Evolutionary conservation across 2,797 vertebrate genomes (phyloP), one percentile per base, ranked within the genome.

Genomic region (Kryptopterus vitreolus): DNA sequence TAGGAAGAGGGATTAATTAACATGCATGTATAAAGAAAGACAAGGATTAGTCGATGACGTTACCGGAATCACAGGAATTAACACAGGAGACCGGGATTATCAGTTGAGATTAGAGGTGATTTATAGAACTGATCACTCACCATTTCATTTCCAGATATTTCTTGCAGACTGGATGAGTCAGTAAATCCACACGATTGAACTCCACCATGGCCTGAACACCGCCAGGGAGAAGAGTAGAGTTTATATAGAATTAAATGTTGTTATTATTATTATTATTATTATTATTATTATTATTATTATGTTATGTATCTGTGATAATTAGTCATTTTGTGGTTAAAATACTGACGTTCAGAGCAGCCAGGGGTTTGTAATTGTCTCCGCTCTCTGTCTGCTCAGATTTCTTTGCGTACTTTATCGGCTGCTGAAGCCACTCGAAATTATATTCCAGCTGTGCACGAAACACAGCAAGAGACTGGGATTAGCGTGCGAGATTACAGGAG

Each of bases 61-160:
- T 43, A 43, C 38, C 7, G 38, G 38, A 43, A 43, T n/a, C n/a
- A 43, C 38, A 43, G 38, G 38, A 10, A 43, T 43, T 43, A 2
- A 43, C 38, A 43, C 0, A 43, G 8, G 38, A 43, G 38, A 43
- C 38, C 7, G 38, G 38, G 38, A 43, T 43, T 43, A 43, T 43
- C n/a, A n/a, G n/a, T n/a, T n/a, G n/a, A n/a, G n/a, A n/a, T n/a
- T n/a, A n/a, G n/a, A n/a, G n/a, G n/a, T n/a, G n/a, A n/a, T n/a
- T n/a, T n/a, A n/a, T n/a, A n/a, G n/a, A n/a, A n/a, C n/a, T n/a
- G n/a, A 31, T 33, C 22, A 90, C 92, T 29, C 83, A 96, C 95
- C 95, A 96, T 88, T 96, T 96, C 95, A 96, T 96, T 76, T 94
- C 92, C 83, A 96, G 92, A 87, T 95, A 96, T 86, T 96, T 94